These are phyloP conservation scores for Rhogogaster chlorosoma DNA, from an alignment of 2,888 invertebrate genomes.

Conservation along the genomic window DNA sequence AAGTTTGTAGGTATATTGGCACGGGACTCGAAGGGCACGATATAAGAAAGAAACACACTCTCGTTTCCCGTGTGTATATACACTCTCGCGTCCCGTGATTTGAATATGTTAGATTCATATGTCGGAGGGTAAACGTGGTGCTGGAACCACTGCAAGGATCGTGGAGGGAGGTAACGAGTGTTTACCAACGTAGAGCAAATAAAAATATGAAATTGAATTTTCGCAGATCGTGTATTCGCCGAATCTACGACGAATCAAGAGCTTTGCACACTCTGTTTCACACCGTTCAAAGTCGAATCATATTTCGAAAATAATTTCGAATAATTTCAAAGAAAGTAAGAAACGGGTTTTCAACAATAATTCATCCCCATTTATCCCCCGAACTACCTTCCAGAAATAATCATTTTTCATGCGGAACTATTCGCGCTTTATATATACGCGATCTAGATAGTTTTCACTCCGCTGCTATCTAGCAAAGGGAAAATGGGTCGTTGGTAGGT, in stretches of 20 bases:
- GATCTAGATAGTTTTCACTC: conserved; percentile 19
- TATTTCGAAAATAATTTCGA: neutral
- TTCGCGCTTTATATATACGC: neutral
- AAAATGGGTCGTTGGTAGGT: conserved; percentile 43
- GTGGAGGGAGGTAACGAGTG: conserved; percentile 16
- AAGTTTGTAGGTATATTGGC: neutral
- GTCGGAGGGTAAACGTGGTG: conserved; percentile 2
- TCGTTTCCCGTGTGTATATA: neutral
- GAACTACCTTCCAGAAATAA: neutral
- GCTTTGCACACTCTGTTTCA: neutral
- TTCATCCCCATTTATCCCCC: too few relatives aligned
- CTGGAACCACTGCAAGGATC: neutral
- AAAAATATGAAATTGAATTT: conserved; percentile 22
- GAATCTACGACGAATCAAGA: neutral
- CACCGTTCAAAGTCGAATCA: neutral
- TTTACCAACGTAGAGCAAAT: neutral
- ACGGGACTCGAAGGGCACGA: neutral
- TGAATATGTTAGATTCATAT: neutral
- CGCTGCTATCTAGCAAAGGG: neutral
- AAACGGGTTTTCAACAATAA: neutral
- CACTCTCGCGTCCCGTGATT: neutral
- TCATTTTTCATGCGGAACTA: neutral
- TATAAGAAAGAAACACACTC: conserved; percentile 1
- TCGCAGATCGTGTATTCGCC: neutral
- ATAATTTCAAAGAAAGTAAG: too few relatives aligned